Base-by-base conservation (phyloP, 2,797 vertebrate species). In the Agapornis canus region DNA sequence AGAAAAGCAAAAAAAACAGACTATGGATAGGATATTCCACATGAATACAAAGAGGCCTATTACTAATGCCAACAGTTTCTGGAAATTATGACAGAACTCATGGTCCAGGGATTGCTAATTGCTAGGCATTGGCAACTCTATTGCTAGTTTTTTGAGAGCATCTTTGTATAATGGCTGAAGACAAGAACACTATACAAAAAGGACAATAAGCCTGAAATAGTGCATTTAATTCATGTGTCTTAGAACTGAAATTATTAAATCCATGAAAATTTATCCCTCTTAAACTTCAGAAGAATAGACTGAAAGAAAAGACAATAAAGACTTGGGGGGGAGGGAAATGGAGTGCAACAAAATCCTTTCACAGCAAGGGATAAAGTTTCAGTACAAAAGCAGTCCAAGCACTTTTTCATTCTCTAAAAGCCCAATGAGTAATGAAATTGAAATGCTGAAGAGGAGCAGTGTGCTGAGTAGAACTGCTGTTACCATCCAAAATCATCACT, bases 101-200 rank as follows among this genome's bases (percentile, higher is more conserved):
- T 48, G 72, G 61, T 92, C 85, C 89, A 95, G 39, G 64, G 61
- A 92, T 40, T 85, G 84, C 68, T 95, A 93, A 96, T 91, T 94
- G 84, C 64, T 76, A 54, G 72, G 89, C 81, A 85, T 3, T 80
- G 69, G 73, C 72, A 86, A 47, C 56, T 78, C 51, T 78, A 27
- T 2, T 66, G 39, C 52, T 91, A 92, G 82, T 61, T 91, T 93
- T 93, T 40, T 83, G 84, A 78, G 51, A 57, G 72, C 72, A 92
- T 87, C 61, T 81, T 72, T 95, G 49, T 40, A 86, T 64, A 91
- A 86, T 25, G 31, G 45, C 48, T 80, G 81, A 82, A 93, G 73
- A 86, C 90, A 35, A 91, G 69, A 72, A 78, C 84, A 65, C 11
- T 26, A 56, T 6, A 52, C 63, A 83, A 81, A 85, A 85, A 77